Base-by-base conservation (phyloP, 2,888 invertebrate species). In the Watsonalla cultraria region DNA sequence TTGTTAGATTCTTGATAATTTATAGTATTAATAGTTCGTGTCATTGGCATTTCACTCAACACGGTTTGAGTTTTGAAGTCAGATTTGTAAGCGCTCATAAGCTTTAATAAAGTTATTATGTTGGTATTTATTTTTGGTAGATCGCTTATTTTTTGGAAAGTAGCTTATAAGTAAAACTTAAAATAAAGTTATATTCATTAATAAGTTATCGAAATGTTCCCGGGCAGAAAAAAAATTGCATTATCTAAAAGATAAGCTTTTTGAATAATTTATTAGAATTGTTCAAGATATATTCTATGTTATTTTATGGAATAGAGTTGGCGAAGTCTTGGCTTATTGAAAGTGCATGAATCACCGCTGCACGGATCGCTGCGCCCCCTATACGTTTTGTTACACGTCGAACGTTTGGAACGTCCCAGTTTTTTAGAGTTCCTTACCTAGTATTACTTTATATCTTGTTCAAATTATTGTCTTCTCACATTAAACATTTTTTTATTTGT, bases 311-410 rank as follows among this genome's bases (percentile, higher is more conserved):
- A 70, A 72, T 79, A 78, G 78, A 74, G 76, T 75, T 73, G 73
- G 66, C 76, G 73, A 74, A 66, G 65, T 66, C 66, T 71, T 71
- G 76, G 78, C 71, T 86, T 86, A 89, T 88, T 86, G 83, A 87
- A 85, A 86, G 80, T 82, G 85, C 81, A 84, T 86, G 88, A 89
- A 80, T 87, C 87, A 88, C 82, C 64, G 76, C 70, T 71, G 66
- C 76, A 83, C 77, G 87, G 80, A 81, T 69, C 80, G 74, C 68
- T 80, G 84, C 66, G 50, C 66, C 62, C 82, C 83, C 87, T 82
- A 82, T 84, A 82, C 82, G 83, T 76, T 78, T 74, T 77, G 80
- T 74, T 72, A 67, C 69, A 59, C 66, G 64, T 59, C 67, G 67
- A 64, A 64, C 51, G 51, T 53, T 51, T 51, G 13, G 15, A 8